Evolutionary conservation across 2,888 invertebrate genomes (phyloP).

Genomic region (Aethes cnicana): DNA sequence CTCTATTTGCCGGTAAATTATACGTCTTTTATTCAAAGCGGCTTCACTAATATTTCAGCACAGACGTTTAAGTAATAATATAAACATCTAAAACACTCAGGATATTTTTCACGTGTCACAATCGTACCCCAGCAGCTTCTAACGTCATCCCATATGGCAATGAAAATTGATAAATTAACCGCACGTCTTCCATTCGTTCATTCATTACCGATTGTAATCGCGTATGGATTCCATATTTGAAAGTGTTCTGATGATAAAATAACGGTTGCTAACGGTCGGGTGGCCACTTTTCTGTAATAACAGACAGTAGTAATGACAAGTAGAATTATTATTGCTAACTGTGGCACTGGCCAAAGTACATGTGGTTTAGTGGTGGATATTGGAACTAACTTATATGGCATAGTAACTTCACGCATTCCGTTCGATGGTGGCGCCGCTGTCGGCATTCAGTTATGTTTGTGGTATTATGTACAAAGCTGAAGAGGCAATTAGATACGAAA

Average conservation of each 20-base stretch:
- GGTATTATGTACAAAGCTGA: slow-evolving; percentile 15
- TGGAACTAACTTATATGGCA: not conserved
- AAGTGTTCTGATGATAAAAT: slow-evolving; percentile 45
- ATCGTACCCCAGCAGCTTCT: slow-evolving; percentile 1
- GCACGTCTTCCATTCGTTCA: slow-evolving; percentile 27
- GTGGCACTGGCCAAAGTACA: slow-evolving; percentile 13
- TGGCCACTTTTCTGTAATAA: slow-evolving; percentile 43
- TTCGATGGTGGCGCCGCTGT: not conserved
- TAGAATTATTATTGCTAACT: slow-evolving; percentile 39
- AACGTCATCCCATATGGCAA: slow-evolving; percentile 5
- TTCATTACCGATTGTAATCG: slow-evolving; percentile 46
- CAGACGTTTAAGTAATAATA: no score
- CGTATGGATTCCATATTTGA: slow-evolving; percentile 52
- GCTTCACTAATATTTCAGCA: no score
- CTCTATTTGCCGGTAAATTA: no score
- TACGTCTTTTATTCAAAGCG: no score
- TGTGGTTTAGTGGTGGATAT: slow-evolving; percentile 1
- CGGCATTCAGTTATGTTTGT: slow-evolving; percentile 3
- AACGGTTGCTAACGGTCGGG: slow-evolving; percentile 50
- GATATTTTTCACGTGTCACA: slow-evolving; percentile 12
- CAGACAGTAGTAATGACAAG: slow-evolving; percentile 42
- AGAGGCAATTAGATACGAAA: slow-evolving; percentile 37
- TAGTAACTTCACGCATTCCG: not conserved
- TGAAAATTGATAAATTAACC: slow-evolving; percentile 17
- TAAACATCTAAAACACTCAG: no score